Base-by-base conservation (phyloP, 2,797 vertebrate species). In the Scolopax rusticola region DNA sequence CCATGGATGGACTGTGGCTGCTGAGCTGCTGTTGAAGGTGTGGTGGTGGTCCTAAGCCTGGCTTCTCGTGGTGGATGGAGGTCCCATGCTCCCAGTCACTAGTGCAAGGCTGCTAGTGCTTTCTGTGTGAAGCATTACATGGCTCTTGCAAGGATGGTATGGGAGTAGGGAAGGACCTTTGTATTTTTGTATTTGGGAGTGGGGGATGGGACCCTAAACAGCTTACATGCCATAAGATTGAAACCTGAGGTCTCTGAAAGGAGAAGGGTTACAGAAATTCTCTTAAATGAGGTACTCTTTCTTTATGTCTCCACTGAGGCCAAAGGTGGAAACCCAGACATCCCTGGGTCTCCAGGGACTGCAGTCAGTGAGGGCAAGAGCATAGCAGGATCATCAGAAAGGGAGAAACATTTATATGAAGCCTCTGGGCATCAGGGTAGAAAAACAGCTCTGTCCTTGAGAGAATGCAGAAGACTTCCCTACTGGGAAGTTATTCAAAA, bases 401-500 rank as follows among this genome's bases (percentile, higher is more conserved):
- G 51, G n/a, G 45, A 69, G 50, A 65, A 57, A 25, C 38, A 8
- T 70, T 67, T 48, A 7, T 63, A 45, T 47, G 87, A 87, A 76
- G 60, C 83, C 86, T 77, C 45, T 74, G 74, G 77, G 85, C 48
- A 67, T 16, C 21, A 15, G 88, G 70, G 77, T 84, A 89, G 63
- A 87, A 91, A 70, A 96, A 2, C 80, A 93, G 27, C 64, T 89
- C 86, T 36, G 80, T 51, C 88, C 67, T 91, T 91, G 88, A 93
- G 77, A 84, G 60, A 93, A 93, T 43, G 90, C 93, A 95, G 90
- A 87, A 90, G 64, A 18, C 77, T 81, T 88, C 87, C 95, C 83
- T 70, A 25, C 79, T 76, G 85, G 56, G 94, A 82, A n/a, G 67
- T 57, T 32, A 32, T 70, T 70, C 59, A 94, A 54, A 75, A 77